Percentiles rank a stretch among this genome's conserved stretches.
These are phyloP conservation scores for Drosophila ogumai DNA, from an alignment of 1,140 invertebrate genomes.

Conservation along the genomic window DNA sequence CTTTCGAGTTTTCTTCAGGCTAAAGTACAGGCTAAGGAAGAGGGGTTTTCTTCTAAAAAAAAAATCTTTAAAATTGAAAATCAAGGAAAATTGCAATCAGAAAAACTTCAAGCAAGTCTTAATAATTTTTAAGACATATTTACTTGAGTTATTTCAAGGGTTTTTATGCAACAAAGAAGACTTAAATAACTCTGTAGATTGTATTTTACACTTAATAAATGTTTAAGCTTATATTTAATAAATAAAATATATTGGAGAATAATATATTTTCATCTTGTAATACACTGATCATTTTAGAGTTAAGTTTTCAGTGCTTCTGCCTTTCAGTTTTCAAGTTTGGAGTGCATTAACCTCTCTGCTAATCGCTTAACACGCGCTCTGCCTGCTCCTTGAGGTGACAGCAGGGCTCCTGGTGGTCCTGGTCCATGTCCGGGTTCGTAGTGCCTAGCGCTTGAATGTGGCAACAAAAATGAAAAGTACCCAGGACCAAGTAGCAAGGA, in stretches of 20 bases:
- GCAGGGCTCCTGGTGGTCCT: background rate
- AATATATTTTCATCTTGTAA: too few species aligned
- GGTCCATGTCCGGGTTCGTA: constrained; percentile 2
- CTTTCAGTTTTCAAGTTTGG: constrained; percentile 31
- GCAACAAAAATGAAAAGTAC: background rate
- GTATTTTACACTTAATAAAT: background rate
- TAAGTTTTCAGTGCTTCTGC: background rate
- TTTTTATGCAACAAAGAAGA: background rate
- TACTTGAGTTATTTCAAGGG: background rate
- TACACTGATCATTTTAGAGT: accelerated
- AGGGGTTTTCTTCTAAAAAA: too few species aligned
- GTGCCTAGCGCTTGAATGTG: constrained; percentile 23
- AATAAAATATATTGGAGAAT: background rate
- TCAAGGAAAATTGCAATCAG: background rate
- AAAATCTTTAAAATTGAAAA: too few species aligned
- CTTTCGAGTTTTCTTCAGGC: background rate
- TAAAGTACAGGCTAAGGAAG: background rate
- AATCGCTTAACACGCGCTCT: constrained; percentile 65
- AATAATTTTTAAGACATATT: background rate
- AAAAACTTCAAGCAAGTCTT: background rate
- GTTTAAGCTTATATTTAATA: background rate
- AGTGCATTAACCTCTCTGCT: constrained; percentile 77
- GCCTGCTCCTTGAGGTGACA: constrained; percentile 18
- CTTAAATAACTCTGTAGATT: too few species aligned
- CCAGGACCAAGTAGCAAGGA: constrained; percentile 4